Evolutionary conservation across 2,888 invertebrate genomes (phyloP).

Genomic region (Andrena bicolor): DNA sequence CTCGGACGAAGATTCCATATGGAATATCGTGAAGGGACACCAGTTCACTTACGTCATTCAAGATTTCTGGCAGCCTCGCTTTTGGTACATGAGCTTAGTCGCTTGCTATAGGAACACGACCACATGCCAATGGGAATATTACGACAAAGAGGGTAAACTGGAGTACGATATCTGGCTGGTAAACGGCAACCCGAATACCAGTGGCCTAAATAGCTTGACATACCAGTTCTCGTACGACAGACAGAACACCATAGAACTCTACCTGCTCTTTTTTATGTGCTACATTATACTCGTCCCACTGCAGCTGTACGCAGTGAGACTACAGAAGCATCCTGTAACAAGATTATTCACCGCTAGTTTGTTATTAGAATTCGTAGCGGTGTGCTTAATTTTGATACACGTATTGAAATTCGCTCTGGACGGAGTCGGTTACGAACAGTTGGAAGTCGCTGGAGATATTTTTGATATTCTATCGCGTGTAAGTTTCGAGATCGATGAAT

Average conservation of each 20-base stretch:
- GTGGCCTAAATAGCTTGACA: constrained; percentile 94
- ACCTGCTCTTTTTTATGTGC: constrained; percentile 94
- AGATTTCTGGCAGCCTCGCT: constrained; percentile 95
- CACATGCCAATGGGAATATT: constrained; percentile 94
- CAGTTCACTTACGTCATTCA: constrained; percentile 98
- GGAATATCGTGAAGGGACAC: constrained; percentile 93
- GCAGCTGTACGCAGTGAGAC: constrained; percentile 95
- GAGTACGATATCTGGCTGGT: constrained; percentile 98
- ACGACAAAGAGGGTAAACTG: constrained; percentile 87
- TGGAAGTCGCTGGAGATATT: constrained; percentile 96
- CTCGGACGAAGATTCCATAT: constrained; percentile 93
- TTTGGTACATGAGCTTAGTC: constrained; percentile 98
- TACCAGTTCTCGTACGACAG: constrained; percentile 99
- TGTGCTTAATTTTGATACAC: constrained; percentile 95
- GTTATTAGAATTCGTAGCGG: constrained; percentile 93
- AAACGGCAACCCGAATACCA: constrained; percentile 97
- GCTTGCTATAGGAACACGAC: constrained; percentile 94
- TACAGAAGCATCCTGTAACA: constrained; percentile 96
- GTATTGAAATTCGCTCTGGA: constrained; percentile 96
- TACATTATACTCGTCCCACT: constrained; percentile 95
- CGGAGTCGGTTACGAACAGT: constrained; percentile 93
- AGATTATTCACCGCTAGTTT: constrained; percentile 95
- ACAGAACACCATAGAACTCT: constrained; percentile 96
- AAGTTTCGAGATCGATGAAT: constrained; percentile 71
- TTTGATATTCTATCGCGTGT: constrained; percentile 96